Evolutionary conservation across 2,797 vertebrate genomes (phyloP).

Genomic region (Vespertilio murinus): DNA sequence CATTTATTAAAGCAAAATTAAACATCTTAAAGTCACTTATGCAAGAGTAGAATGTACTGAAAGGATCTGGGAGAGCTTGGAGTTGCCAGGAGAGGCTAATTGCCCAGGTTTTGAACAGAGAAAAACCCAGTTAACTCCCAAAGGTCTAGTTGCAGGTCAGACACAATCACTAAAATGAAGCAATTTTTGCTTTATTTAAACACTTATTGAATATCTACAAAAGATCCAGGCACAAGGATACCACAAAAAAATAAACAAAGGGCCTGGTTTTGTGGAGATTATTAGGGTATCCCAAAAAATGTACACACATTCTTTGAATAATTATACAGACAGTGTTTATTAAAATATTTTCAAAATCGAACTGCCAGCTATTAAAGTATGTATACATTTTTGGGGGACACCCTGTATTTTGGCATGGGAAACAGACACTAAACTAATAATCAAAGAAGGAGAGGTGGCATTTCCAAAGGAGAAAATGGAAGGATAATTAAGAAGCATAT

Average conservation of each 20-base stretch:
- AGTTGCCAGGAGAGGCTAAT: background rate
- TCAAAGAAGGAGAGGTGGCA: background rate
- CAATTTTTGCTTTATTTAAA: slow-evolving; percentile 7
- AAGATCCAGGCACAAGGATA: background rate
- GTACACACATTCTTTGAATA: too few species aligned
- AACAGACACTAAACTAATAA: background rate
- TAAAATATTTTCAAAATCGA: too few species aligned
- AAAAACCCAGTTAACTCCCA: background rate
- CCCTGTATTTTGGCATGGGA: background rate
- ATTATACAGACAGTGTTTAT: too few species aligned
- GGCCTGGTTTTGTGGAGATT: background rate
- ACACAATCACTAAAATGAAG: background rate
- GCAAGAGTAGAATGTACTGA: background rate
- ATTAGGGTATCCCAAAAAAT: too few species aligned
- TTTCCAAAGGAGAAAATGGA: background rate
- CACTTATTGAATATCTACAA: background rate
- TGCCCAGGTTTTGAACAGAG: background rate
- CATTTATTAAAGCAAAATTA: slow-evolving; percentile 24
- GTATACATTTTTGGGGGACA: too few species aligned
- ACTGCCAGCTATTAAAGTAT: too few species aligned
- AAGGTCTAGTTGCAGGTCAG: background rate
- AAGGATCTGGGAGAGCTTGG: background rate
- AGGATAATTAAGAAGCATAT: background rate
- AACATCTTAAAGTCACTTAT: background rate
- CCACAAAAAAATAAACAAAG: background rate